Percentiles rank a stretch among this genome's conserved stretches.
Evolutionary conservation across 1,140 invertebrate genomes (phyloP).

Genomic region (Lepidurus packardi): DNA sequence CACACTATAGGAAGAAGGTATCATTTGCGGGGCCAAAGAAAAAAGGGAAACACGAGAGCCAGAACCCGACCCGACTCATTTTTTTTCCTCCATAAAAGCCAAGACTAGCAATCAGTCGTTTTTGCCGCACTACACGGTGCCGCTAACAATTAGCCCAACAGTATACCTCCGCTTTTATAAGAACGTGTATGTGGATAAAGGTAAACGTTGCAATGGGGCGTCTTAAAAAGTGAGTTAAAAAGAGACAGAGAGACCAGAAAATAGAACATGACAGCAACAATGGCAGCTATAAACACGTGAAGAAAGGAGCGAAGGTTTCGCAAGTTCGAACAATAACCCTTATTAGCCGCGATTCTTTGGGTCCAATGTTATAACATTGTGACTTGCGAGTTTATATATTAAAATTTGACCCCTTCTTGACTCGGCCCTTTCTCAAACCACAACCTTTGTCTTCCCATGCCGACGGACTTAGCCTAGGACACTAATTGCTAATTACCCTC

Average conservation of each 20-base stretch:
- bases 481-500: no score
- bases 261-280: conserved; percentile 9
- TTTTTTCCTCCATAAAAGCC: conserved; percentile 7
- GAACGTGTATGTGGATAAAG: neutral
- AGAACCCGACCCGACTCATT: conserved; percentile 1
- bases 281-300: neutral
- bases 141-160: conserved; percentile 17
- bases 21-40: neutral
- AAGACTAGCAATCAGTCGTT: conserved; percentile 19
- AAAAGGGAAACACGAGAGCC: neutral
- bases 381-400: neutral
- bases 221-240: neutral
- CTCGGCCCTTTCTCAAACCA: neutral
- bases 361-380: neutral
- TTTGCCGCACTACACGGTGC: neutral
- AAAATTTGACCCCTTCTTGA: neutral
- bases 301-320: neutral
- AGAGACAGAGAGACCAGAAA: neutral
- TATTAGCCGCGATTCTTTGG: neutral
- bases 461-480: no score
- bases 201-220: neutral
- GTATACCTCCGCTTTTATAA: neutral
- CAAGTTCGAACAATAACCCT: neutral
- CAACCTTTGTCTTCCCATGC: no score
- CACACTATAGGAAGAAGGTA: conserved; percentile 8